phyloP scores from a whole-genome alignment of 2,113 vertebrate species.

The Melanerpes aurifrons region DNA sequence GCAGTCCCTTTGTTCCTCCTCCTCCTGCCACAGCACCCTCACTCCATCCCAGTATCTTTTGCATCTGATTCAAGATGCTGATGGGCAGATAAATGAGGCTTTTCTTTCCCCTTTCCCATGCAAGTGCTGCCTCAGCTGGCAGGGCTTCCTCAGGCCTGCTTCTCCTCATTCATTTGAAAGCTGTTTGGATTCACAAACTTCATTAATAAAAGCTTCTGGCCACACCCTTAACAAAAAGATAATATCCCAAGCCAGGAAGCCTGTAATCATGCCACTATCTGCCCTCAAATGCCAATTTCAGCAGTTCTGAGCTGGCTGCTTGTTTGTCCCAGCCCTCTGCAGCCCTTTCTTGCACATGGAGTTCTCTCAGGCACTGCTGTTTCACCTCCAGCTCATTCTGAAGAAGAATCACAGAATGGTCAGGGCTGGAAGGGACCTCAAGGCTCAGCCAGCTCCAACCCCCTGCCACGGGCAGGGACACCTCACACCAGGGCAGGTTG shows the following conservation, averaged over 20 bases:
- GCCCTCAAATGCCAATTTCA: constrained; percentile 7
- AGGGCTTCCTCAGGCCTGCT: background rate
- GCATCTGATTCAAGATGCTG: background rate
- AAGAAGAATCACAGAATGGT: background rate
- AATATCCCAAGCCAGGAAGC: background rate
- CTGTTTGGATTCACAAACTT: constrained; percentile 40
- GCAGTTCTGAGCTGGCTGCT: background rate
- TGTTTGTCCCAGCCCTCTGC: background rate
- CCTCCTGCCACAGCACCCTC: background rate
- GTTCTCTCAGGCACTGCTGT: background rate
- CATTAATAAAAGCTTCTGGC: constrained; percentile 23
- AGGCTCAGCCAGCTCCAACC: too few relatives aligned
- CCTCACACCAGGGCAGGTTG: too few relatives aligned
- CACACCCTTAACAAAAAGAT: constrained; percentile 47
- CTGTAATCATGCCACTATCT: constrained; percentile 6
- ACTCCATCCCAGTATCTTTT: background rate
- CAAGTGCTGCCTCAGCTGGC: background rate
- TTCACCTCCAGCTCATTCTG: background rate
- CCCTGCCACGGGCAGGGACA: too few relatives aligned
- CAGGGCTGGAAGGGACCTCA: too few relatives aligned
- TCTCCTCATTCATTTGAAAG: background rate
- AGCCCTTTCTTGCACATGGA: background rate
- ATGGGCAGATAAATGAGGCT: background rate
- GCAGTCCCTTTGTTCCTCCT: background rate
- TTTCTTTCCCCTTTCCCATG: background rate